These are phyloP conservation scores for Drosophila differens DNA, from an alignment of 2,888 invertebrate species.

Conservation along the genomic window DNA sequence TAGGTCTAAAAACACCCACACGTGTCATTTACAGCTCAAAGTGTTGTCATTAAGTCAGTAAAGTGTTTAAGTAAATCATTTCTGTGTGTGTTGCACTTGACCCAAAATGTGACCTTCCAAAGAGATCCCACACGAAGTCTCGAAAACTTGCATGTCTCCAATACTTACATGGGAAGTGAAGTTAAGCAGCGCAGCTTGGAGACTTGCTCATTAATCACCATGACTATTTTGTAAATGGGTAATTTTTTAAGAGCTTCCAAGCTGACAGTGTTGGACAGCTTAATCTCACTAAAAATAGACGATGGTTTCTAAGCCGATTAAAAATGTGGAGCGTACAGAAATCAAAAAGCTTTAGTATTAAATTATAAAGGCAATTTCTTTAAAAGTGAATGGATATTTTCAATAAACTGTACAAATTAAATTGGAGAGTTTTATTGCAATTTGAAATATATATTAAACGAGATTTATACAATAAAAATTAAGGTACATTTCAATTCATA, in stretches of 20 bases:
- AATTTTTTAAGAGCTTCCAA: slow-evolving; percentile 20
- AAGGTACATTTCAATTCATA: not conserved
- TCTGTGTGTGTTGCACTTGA: slow-evolving; percentile 50
- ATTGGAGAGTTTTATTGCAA: not conserved
- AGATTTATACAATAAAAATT: not conserved
- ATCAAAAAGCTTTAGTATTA: not conserved
- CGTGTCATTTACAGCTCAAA: slow-evolving; percentile 4
- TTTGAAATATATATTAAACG: not conserved
- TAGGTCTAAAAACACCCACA: not conserved
- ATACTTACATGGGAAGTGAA: not conserved
- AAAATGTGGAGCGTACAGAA: not conserved
- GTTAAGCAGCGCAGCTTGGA: not conserved
- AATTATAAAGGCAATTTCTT: not conserved
- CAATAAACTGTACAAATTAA: not conserved
- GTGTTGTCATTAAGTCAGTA: not conserved
- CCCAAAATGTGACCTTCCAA: slow-evolving; percentile 35
- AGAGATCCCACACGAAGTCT: not conserved
- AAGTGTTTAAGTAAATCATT: not conserved
- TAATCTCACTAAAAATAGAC: slow-evolving; percentile 54
- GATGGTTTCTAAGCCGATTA: slow-evolving; percentile 10
- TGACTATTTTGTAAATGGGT: slow-evolving; percentile 64
- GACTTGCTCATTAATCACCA: slow-evolving; percentile 67
- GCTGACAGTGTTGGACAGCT: slow-evolving; percentile 35
- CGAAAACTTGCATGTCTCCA: not conserved
- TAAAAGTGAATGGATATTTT: not conserved